phyloP scores from a whole-genome alignment of 2,888 invertebrate species.

The Hydropsyche betteni region DNA sequence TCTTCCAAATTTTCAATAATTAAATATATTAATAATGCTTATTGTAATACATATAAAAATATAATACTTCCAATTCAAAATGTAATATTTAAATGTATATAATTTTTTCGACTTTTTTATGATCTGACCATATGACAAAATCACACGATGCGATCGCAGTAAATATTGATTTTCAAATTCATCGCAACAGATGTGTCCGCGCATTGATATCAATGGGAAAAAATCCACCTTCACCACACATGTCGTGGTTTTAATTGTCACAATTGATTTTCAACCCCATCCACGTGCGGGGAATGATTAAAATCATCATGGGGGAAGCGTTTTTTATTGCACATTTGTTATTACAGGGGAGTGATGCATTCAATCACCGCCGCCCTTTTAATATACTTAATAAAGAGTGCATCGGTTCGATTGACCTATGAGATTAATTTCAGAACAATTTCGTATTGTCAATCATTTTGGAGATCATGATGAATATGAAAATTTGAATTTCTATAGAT shows the following conservation, averaged over 20 bases:
- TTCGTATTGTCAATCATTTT: too few relatives aligned
- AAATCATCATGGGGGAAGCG: constrained; percentile 9
- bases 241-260: constrained; percentile 41
- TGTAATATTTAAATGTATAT: too few relatives aligned
- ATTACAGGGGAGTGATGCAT: constrained; percentile 15
- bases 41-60: too few relatives aligned
- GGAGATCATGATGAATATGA: too few relatives aligned
- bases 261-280: constrained; percentile 44
- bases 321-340: constrained; percentile 18
- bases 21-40: not conserved
- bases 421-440: too few relatives aligned
- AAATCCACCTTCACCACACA: constrained; percentile 31
- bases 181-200: constrained; percentile 35
- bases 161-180: constrained; percentile 31
- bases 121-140: too few relatives aligned
- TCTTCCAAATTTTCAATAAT: not conserved
- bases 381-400: not conserved
- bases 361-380: constrained; percentile 22
- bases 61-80: too few relatives aligned
- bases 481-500: too few relatives aligned
- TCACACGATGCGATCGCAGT: too few relatives aligned
- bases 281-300: constrained; percentile 18
- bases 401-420: not conserved
- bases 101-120: too few relatives aligned
- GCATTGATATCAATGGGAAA: constrained; percentile 38